Evolutionary conservation across 2,113 vertebrate species (phyloP).

Genomic region (Aldabrachelys gigantea): DNA sequence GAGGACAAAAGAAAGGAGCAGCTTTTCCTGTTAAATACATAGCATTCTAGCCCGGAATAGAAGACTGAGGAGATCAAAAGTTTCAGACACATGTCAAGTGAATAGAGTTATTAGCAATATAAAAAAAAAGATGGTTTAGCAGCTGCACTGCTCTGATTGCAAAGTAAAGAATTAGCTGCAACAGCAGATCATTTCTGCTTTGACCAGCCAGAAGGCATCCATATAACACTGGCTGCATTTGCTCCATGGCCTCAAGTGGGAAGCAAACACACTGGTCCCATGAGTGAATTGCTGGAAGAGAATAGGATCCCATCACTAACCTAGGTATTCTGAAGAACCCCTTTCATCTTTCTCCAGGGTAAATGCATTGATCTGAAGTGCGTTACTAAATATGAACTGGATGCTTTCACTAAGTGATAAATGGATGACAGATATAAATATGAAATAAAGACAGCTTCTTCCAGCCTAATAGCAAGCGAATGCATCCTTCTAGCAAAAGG

Average conservation of each 20-base stretch:
- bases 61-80: background rate
- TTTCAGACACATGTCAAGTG: background rate
- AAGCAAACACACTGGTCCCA: background rate
- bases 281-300: background rate
- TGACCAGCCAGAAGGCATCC: background rate
- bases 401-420: background rate
- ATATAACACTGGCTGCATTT: fast-evolving
- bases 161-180: background rate
- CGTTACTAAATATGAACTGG: background rate
- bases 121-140: background rate
- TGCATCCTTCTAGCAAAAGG: background rate
- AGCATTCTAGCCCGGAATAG: background rate
- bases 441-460: background rate
- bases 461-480: background rate
- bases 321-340: background rate
- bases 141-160: background rate
- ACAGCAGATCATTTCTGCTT: background rate
- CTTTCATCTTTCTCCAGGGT: background rate
- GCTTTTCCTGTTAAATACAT: background rate
- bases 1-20: background rate
- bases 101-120: background rate
- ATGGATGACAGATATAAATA: too few species aligned
- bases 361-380: background rate
- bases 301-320: background rate
- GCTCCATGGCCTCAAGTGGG: background rate